Conservation (phyloP, 2,888 invertebrate species). For the Gymnocheta viridis region DNA sequence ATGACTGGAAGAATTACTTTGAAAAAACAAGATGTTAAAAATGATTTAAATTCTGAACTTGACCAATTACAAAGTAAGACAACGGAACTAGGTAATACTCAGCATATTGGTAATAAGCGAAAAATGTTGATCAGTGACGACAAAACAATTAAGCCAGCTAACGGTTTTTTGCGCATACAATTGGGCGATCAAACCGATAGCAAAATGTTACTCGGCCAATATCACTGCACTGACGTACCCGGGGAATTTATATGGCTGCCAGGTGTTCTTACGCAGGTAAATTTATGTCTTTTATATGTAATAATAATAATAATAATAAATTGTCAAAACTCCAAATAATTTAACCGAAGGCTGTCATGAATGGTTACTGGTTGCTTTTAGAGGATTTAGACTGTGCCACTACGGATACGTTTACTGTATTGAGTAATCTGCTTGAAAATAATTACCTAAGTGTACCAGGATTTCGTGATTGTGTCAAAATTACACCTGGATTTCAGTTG, state of each 20-base stretch:
- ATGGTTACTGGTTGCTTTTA: conserved; percentile 95
- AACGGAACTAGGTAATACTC: background rate
- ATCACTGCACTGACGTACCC: conserved; percentile 95
- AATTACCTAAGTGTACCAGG: conserved; percentile 92
- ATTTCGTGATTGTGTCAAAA: conserved; percentile 90
- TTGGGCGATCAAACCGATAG: conserved; percentile 98
- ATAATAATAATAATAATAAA: background rate
- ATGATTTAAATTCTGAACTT: conserved; percentile 21
- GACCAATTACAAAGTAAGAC: conserved; percentile 37
- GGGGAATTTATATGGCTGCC: conserved; percentile 99
- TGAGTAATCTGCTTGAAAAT: conserved; percentile 93
- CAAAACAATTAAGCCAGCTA: conserved; percentile 43
- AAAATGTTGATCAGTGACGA: conserved; percentile 66
- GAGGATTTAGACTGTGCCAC: conserved; percentile 98
- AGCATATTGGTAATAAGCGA: conserved; percentile 70
- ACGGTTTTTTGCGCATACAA: conserved; percentile 91
- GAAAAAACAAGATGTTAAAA: conserved; percentile 75
- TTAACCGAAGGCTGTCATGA: conserved; percentile 85
- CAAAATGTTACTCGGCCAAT: conserved; percentile 93
- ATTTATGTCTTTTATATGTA: background rate
- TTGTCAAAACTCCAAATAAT: background rate
- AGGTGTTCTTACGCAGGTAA: conserved; percentile 93
- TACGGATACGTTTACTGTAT: conserved; percentile 93
- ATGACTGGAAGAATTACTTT: conserved; percentile 86
- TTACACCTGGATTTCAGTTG: conserved; percentile 93